Evolutionary conservation across 2,888 invertebrate species (phyloP).

Genomic region (Rutpela maculata): DNA sequence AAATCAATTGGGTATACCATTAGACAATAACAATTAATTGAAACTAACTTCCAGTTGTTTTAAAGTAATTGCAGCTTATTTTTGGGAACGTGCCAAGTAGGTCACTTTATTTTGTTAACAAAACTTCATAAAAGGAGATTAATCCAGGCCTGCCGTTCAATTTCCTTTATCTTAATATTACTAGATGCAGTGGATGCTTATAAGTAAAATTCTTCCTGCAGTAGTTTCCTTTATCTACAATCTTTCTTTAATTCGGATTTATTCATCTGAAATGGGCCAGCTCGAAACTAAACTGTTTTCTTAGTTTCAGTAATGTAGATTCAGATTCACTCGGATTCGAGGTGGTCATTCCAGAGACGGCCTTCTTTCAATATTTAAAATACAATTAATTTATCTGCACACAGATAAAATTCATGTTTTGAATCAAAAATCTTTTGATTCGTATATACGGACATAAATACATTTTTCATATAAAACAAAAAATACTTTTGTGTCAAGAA

Average conservation of each 20-base stretch:
- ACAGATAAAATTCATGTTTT: too few species aligned
- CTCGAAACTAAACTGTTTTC: too few species aligned
- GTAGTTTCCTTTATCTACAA: not conserved
- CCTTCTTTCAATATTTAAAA: too few species aligned
- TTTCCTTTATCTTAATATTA: conserved; percentile 12
- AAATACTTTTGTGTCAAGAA: too few species aligned
- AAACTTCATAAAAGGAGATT: conserved; percentile 3
- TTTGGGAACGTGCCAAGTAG: conserved; percentile 6
- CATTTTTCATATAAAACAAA: too few species aligned
- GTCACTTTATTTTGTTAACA: conserved; percentile 9
- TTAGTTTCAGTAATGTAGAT: too few species aligned
- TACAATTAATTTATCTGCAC: too few species aligned
- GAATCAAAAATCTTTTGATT: too few species aligned
- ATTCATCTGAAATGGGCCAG: too few species aligned
- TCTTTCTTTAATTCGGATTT: not conserved
- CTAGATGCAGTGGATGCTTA: not conserved
- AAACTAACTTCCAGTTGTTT: not conserved
- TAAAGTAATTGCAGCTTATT: not conserved
- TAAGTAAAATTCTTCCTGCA: not conserved
- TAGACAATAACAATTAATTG: not conserved
- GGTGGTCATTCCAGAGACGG: too few species aligned
- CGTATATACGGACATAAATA: too few species aligned
- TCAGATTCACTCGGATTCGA: too few species aligned
- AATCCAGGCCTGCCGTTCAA: conserved; percentile 3
- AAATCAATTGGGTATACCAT: not conserved